phyloP scores from a whole-genome alignment of 1,140 invertebrate species.

The Arctopsyche grandis region DNA sequence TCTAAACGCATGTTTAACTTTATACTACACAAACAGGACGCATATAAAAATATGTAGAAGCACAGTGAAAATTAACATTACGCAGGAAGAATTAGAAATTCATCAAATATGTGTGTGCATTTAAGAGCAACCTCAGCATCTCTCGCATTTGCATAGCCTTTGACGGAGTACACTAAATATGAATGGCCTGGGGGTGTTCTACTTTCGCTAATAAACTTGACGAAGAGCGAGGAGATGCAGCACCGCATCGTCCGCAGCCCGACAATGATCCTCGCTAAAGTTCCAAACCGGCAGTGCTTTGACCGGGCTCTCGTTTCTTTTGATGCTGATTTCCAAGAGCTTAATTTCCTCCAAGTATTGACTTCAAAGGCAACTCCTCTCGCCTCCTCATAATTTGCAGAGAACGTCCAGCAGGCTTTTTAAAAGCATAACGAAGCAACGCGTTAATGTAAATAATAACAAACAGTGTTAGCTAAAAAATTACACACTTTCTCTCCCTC shows the following conservation, averaged over 20 bases:
- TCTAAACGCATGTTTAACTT: no score
- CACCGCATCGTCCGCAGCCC: neutral
- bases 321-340: no score
- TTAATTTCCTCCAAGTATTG: no score
- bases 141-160: neutral
- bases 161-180: neutral
- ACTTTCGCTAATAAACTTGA: neutral
- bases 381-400: neutral
- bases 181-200: neutral
- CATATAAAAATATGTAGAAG: no score
- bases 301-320: neutral
- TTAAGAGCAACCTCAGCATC: no score
- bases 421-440: neutral
- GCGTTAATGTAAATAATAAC: constrained; percentile 8
- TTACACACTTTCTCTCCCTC: neutral
- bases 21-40: no score
- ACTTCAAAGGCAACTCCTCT: neutral
- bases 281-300: neutral
- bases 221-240: neutral
- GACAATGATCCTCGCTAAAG: neutral
- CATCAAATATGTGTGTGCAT: no score
- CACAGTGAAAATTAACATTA: no score
- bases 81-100: no score
- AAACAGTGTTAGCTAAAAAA: neutral
- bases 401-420: neutral